Evolutionary conservation across 1,140 invertebrate species (phyloP), one percentile per base, ranked within the genome.

Genomic region (Caerostris darwini): DNA sequence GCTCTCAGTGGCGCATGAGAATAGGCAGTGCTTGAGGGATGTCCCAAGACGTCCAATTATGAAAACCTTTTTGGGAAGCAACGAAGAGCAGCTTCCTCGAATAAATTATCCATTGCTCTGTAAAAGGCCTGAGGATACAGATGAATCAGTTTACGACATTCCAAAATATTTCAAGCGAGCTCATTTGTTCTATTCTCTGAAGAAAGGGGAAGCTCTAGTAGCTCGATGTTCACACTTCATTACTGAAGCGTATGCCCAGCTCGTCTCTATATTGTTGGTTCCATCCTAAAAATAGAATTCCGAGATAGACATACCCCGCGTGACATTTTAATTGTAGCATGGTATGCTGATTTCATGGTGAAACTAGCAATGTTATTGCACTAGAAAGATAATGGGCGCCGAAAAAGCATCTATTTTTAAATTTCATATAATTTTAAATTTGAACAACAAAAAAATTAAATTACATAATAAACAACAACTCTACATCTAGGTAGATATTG

Each of bases 221-320:
- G 56, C 56, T 90, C 12, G 19, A 77, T 59, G 69, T 90, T 90
- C 71, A 90, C 71, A 90, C 69, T 90, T 61, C 89, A 54, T 90
- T 81, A 90, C 89, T 58, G 89, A 90, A 81, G 89, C 89, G 89
- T 90, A 90, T 90, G 89, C 12, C n/a, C 58, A 90, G 69, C 17
- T 90, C 71, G 71, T 90, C 89, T 90, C 10, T 57, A 12, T 53
- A 50, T n/a, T 54, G 34, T 58, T 34, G 14, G 56, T 17, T 56
- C 3, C 64, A 50, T 50, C 57, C 34, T 90, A 90, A 90, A 90
- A 90, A 90, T 90, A 90, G 89, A 12, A 85, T 58, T 57, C 54
- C 54, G n/a, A 17, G 54, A 34, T 19, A 85, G 54, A 85, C 54
- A 58, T 85, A 77, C 71, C 3, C 71, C 10, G 71, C 71, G 71